phyloP scores from a whole-genome alignment of 2,888 invertebrate species.

The Agonum fuliginosum region DNA sequence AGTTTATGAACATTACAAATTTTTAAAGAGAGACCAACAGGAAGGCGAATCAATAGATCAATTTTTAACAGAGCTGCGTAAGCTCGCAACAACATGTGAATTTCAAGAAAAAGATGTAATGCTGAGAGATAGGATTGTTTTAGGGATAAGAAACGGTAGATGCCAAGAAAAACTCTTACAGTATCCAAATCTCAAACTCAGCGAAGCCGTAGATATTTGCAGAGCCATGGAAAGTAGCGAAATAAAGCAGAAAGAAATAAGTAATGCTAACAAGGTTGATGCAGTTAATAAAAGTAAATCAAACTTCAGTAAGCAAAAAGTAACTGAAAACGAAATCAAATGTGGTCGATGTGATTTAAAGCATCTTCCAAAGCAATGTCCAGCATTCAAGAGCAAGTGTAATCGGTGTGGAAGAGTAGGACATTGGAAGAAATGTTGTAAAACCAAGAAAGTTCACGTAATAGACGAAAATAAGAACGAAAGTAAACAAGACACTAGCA shows the following conservation, averaged over 20 bases:
- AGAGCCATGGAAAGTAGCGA: neutral
- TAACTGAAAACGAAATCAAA: neutral
- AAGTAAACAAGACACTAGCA: neutral
- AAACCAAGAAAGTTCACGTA: neutral
- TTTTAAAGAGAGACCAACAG: conserved; percentile 62
- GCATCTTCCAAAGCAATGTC: neutral
- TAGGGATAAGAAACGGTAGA: neutral
- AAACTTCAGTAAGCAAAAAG: neutral
- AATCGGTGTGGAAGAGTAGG: neutral
- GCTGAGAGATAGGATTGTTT: neutral
- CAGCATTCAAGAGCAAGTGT: neutral
- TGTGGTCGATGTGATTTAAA: neutral
- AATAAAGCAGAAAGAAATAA: neutral
- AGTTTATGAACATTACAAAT: conserved; percentile 62
- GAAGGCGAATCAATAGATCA: conserved; percentile 61
- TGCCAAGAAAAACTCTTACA: neutral
- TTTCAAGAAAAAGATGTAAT: conserved; percentile 61
- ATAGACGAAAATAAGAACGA: neutral
- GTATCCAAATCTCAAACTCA: neutral
- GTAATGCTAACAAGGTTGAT: neutral
- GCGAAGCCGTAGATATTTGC: neutral
- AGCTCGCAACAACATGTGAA: conserved; percentile 61
- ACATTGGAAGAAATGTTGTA: neutral
- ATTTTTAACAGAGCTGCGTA: conserved; percentile 60
- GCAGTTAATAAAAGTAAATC: neutral